phyloP scores from a whole-genome alignment of 2,113 vertebrate species.

The Labeo rohita region DNA sequence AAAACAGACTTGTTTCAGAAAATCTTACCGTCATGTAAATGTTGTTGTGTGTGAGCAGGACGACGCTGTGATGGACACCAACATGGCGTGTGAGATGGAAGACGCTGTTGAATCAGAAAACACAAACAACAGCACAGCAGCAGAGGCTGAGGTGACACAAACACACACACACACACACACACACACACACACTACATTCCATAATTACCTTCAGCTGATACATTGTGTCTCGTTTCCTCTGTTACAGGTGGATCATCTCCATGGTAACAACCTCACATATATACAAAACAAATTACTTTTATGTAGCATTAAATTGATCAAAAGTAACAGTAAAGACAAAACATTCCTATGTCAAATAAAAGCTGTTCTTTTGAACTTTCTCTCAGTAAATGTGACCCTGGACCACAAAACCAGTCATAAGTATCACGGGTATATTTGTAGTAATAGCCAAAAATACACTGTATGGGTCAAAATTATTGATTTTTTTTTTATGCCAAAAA shows the following conservation, averaged over 20 bases:
- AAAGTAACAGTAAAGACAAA: background rate
- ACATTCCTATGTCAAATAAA: background rate
- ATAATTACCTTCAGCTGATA: background rate
- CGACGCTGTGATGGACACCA: constrained; percentile 86
- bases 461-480: too few relatives aligned
- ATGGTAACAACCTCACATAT: constrained; percentile 18
- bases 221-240: background rate
- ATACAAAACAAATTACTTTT: background rate
- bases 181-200: background rate
- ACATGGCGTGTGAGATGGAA: constrained; percentile 84
- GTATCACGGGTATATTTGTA: too few relatives aligned
- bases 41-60: constrained; percentile 73
- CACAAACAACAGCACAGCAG: constrained; percentile 19
- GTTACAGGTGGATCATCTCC: constrained; percentile 46
- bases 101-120: constrained; percentile 10
- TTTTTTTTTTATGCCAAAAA: too few relatives aligned
- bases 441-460: too few relatives aligned
- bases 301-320: background rate
- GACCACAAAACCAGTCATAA: too few relatives aligned
- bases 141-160: constrained; percentile 30
- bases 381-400: too few relatives aligned
- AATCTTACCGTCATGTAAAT: background rate
- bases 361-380: too few relatives aligned
- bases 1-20: background rate
- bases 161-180: background rate